Conservation (phyloP, 2,797 vertebrate species). For the Enteromius afrohamiltoni region DNA sequence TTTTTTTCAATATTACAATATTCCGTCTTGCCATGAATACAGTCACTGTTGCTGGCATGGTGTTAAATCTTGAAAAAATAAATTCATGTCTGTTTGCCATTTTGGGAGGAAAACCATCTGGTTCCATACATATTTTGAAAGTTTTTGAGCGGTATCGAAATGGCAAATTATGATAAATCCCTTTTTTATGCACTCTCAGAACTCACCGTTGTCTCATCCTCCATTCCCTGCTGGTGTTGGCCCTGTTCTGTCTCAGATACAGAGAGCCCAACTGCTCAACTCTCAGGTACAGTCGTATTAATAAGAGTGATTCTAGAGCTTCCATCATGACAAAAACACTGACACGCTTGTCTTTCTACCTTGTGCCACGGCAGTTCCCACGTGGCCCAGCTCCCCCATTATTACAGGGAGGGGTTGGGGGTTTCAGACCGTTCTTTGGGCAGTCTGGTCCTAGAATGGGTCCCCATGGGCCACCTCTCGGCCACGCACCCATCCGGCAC, state of each 20-base stretch:
- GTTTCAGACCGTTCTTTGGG: slow-evolving; percentile 90
- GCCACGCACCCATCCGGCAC: slow-evolving; percentile 82
- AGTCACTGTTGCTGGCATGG: no score
- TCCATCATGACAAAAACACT: neutral
- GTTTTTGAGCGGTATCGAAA: neutral
- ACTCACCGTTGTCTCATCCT: slow-evolving; percentile 83
- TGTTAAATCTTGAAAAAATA: no score
- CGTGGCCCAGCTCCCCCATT: slow-evolving; percentile 80
- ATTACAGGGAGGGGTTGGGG: slow-evolving; percentile 78
- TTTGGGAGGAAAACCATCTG: neutral
- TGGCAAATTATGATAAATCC: neutral
- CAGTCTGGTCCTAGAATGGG: slow-evolving; percentile 79
- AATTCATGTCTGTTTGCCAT: neutral
- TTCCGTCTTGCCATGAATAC: no score
- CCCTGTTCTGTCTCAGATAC: slow-evolving; percentile 90
- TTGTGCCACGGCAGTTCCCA: slow-evolving; percentile 69
- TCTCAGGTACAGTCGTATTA: slow-evolving; percentile 67
- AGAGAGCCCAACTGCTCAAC: slow-evolving; percentile 89
- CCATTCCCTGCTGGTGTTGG: slow-evolving; percentile 86
- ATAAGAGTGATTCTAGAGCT: neutral
- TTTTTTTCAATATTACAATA: no score
- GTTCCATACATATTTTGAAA: neutral
- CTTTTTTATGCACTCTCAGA: slow-evolving; percentile 70
- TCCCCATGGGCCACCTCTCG: slow-evolving; percentile 73
- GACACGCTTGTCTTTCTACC: neutral